Base-by-base conservation (phyloP, 37 sponge, comb jelly and placozoan species). In the Lycopodina hypogea region DNA sequence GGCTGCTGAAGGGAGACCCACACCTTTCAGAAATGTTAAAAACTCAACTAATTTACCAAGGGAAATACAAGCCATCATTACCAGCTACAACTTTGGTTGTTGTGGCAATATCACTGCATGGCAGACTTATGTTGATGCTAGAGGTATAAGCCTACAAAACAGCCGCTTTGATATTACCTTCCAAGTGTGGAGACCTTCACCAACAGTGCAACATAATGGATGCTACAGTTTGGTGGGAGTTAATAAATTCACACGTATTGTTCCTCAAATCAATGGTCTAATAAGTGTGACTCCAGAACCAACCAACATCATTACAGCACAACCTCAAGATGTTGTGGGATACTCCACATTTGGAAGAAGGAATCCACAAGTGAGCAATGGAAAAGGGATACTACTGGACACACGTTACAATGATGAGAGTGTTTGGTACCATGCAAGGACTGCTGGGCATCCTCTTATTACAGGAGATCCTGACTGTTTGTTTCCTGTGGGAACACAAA, bases 121-220 rank as follows among this genome's bases (percentile, higher is more conserved):
- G 70, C 45, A 42, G 26, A 42, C 70, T 41, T 40, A 42, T 70
- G 42, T 70, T 23, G 42, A 41, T 1, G 42, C 22, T 42, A 15
- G 45, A 42, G 15, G 42, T 70, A 11, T 1, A 4, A 38, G 1
- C 14, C 24, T 22, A 18, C 23, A 42, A 42, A 32, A 68, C 21
- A 8, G 68, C 3, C 29, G 29, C 9, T 68, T 35, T 34, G 36
- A 8, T 3, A 41, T 70, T 45, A 70, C 42, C 70, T 72, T 81
- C 36, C 81, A 81, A 72, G 81, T 81, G 48, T 81, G 81, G 81
- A 71, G 81, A 36, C 72, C 73, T 48, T 50, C 64, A 69, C 36
- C 70, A 70, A 42, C 70, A 70, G 70, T 70, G 45, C 19, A 33
- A 21, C 22, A 18, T 0, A 40, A 22, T 71, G 64, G 72, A 38